Evolutionary conservation across 2,888 invertebrate genomes (phyloP), one percentile per base, ranked within the genome.

Genomic region (Muscina levida): DNA sequence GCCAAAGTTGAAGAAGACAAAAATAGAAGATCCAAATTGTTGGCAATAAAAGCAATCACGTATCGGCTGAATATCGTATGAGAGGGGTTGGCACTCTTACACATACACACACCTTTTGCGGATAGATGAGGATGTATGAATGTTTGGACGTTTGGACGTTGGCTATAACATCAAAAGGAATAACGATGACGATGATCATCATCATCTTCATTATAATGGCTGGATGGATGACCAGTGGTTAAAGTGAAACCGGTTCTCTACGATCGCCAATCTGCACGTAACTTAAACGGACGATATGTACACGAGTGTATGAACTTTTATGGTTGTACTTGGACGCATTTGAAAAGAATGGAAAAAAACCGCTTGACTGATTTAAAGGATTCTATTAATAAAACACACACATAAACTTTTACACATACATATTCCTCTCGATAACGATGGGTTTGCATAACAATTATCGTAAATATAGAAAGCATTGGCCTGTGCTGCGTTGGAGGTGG

Each of bases 1-100:
- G 76, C 65, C 56, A 72, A 80, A 65, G 65, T 17, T 57, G 65
- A 56, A 76, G 79, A 80, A 76, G 72, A 80, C 77, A 72, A 81
- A 77, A 81, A 81, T 77, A 81, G 81, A 81, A 77, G 74, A 81
- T 81, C 81, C 81, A 81, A 81, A 81, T 81, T 81, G 74, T 77
- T 77, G 81, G 81, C 81, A 77, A 77, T 77, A 81, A 81, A 81
- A 81, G 68, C 81, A 81, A 74, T 77, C 81, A 77, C 81, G 76
- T 62, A 62, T 62, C 42, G 62, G 13, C 19, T 37, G 42, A 62
- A 37, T 42, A 37, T 62, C 22, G 62, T 59, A 51, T 48, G 15
- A 15, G 17, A 22, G 22, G 17, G 19, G 19, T 51, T 17, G 22
- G 37, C 62, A 37, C 4, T 39, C 37, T n/a, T 37, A 3, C 37